phyloP scores from a whole-genome alignment of 30 jellyfish, hydroid and myxozoan species.

The Turritopsis dohrnii region DNA sequence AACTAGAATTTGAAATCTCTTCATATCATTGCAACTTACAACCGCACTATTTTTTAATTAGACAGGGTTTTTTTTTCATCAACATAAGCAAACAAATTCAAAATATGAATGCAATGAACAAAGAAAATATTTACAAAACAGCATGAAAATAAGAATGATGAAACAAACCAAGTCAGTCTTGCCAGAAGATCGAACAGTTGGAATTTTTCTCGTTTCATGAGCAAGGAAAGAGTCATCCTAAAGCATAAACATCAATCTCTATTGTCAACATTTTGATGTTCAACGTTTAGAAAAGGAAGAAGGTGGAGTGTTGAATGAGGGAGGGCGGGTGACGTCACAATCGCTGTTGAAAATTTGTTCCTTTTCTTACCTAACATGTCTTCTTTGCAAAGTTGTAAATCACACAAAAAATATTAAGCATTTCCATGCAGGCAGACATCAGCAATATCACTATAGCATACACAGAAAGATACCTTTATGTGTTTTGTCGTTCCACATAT shows the following conservation, averaged over 20 bases:
- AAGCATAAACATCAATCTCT: neutral
- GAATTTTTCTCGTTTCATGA: neutral
- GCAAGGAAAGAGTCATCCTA: neutral
- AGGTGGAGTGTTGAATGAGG: too few relatives aligned
- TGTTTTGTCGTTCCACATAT: too few relatives aligned
- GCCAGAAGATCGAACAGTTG: neutral
- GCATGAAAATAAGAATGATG: neutral
- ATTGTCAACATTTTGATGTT: neutral
- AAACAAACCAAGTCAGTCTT: neutral
- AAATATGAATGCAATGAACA: neutral
- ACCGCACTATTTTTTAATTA: neutral
- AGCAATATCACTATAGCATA: too few relatives aligned
- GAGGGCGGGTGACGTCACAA: neutral
- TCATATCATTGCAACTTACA: too few relatives aligned
- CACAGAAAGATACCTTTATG: too few relatives aligned
- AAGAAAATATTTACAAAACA: neutral
- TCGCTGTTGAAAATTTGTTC: too few relatives aligned
- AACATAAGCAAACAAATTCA: neutral
- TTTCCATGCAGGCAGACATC: neutral
- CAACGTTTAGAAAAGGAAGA: neutral
- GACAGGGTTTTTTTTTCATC: neutral
- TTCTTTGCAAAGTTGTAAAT: neutral
- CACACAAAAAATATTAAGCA: neutral
- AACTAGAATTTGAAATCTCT: too few relatives aligned
- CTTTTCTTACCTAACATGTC: too few relatives aligned